Conservation (phyloP, 2,888 invertebrate genomes). For the Amaurobius ferox region DNA sequence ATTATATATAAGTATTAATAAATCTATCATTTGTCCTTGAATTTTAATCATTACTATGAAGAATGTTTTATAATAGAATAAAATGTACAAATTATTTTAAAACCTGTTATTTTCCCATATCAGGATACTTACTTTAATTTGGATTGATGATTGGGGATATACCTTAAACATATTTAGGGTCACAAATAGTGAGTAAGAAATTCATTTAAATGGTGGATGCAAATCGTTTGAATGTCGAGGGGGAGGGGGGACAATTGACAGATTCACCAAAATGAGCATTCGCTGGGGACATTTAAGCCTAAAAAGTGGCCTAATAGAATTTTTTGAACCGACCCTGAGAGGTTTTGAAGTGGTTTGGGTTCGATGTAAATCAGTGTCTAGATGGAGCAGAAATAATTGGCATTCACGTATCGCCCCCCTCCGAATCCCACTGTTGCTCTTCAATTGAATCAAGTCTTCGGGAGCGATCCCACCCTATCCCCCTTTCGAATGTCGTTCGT, state of each 20-base stretch:
- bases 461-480: constrained; percentile 13
- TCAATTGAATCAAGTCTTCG: constrained; percentile 66
- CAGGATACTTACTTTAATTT: too few species aligned
- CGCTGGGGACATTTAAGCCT: constrained; percentile 23
- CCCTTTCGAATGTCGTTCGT: constrained; percentile 30
- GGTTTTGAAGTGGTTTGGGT: constrained; percentile 35
- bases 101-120: too few species aligned
- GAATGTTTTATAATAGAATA: too few species aligned
- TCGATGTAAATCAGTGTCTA: constrained; percentile 67
- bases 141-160: too few species aligned
- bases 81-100: too few species aligned
- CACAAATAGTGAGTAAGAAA: too few species aligned
- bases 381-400: constrained; percentile 70
- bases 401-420: constrained; percentile 51
- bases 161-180: too few species aligned
- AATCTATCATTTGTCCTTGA: too few species aligned
- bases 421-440: constrained; percentile 55
- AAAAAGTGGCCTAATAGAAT: constrained; percentile 38
- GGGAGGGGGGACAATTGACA: neutral
- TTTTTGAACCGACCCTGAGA: constrained; percentile 52
- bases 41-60: too few species aligned
- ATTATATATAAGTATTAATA: too few species aligned
- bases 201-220: too few species aligned
- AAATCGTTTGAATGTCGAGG: too few species aligned
- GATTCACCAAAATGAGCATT: constrained; percentile 16